A percentile compares a stretch with the other conserved stretches of the same genome.
phyloP scores from a whole-genome alignment of 2,797 vertebrate species.

The Pangasius djambal region DNA sequence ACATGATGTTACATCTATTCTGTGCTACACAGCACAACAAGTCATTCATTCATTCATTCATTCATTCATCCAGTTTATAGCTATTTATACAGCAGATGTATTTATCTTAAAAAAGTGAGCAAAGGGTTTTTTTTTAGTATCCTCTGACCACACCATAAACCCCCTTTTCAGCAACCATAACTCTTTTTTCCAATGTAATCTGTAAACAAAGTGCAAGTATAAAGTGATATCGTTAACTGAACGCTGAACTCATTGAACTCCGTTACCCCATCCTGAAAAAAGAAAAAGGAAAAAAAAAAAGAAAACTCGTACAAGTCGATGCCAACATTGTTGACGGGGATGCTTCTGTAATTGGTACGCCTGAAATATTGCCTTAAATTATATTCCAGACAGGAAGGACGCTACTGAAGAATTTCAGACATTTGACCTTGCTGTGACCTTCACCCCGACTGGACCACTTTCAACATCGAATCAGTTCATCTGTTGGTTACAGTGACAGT shows the following conservation, averaged over 20 bases:
- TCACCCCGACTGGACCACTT: not conserved
- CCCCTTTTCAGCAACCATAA: not conserved
- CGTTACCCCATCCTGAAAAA: no score
- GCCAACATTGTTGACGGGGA: not conserved
- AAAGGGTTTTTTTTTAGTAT: no score
- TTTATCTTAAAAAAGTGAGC: not conserved
- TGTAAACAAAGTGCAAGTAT: not conserved
- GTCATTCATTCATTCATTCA: not conserved
- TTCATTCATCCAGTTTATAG: not conserved
- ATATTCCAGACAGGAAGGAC: not conserved
- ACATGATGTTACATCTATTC: slow-evolving; percentile 4
- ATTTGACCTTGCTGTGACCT: not conserved
- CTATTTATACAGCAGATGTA: not conserved
- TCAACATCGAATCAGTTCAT: not conserved
- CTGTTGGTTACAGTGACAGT: not conserved
- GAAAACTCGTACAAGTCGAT: no score
- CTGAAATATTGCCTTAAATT: not conserved
- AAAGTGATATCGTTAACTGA: not conserved
- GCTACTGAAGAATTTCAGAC: not conserved
- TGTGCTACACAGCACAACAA: not conserved
- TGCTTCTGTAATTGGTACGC: not conserved
- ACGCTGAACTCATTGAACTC: no score
- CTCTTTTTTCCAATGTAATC: no score
- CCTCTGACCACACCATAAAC: no score
- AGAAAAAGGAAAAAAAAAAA: no score